Base-by-base conservation (phyloP, 2,888 invertebrate species). In the Tromatobia lineatoria region DNA sequence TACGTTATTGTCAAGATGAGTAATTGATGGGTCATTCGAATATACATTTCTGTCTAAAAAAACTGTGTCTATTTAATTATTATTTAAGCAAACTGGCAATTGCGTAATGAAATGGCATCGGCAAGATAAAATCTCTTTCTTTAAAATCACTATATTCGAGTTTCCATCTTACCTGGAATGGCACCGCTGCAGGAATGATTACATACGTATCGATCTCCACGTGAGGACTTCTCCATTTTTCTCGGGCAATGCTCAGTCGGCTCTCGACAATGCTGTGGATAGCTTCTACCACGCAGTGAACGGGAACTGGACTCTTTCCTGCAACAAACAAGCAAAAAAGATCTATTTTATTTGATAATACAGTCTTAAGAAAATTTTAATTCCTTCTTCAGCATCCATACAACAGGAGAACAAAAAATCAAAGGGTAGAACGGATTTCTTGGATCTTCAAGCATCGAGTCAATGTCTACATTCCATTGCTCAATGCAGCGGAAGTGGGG, bases 161-260 rank as follows among this genome's bases (percentile, higher is more conserved):
- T 20, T 52, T 2, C 7, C 45, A 71, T 81, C 71, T 89, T 85
- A 93, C 93, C 91, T 94, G 96, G 94, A 99, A 98, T 57, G 98
- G 97, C 73, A 99, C 99, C 77, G 97, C 96, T 11, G 97, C 96
- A 0, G 99, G 98, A 85, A 99, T 97, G 94, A 99, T 99, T 92
- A 99, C 99, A 94, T 98, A 99, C 90, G 98, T 98, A 94, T 99
- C 99, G 1, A 97, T 97, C 94, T 99, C 98, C 71, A 98, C 96
- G 81, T 97, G 95, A 0, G 97, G 96, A 38, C 96, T 95, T 80
- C 96, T 95, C 95, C 96, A 96, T 61, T 95, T 95, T 94, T 95
- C 95, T 6, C 94, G 94, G 54, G 95, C 95, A 89, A 96, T 96
- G 86, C 94, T 95, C 78, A 95, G 94, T 74, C 94, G 91, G 95